Base-by-base conservation (phyloP, 2,113 vertebrate genomes). In the Meleagris gallopavo region DNA sequence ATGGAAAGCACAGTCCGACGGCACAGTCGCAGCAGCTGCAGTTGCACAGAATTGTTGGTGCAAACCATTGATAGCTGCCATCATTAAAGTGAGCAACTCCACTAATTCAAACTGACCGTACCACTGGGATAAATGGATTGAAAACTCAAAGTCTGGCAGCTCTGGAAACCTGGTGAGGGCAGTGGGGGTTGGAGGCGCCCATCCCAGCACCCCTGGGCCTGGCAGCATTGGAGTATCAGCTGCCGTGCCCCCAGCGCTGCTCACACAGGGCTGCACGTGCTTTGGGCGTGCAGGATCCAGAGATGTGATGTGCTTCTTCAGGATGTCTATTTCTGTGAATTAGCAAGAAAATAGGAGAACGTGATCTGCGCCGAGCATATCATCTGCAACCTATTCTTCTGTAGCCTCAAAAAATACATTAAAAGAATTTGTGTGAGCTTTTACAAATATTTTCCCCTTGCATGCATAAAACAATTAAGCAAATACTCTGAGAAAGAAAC, bases 191-290 rank as follows among this genome's bases (percentile, higher is more conserved):
- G 27, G 52, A 30, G 52, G 27, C 30, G 27, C 27, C 52, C 52
- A 27, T 30, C 45, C 11, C 0, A 4, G 50, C 50, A 38, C 20
- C 64, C 5, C 17, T 18, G 10, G 29, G 29, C 15, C 54, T 55
- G 62, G 5, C 21, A 27, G 38, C 16, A 0, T 2, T 5, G 6
- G 13, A 4, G 17, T 17, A 45, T 24, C 85, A 29, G 65, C 24
- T 25, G 55, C 76, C 50, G 9, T 0, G 3, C 54, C 27, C 10
- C 36, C 1, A 0, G n/a, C 41, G 6, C 10, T 11, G 11, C 29
- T 36, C 7, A 4, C 45, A 5, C 34, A 58, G 1, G 0, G 1
- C 10, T 30, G 2, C 7, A 3, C 5, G 17, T 10, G 2, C 2
- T 58, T 29, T 15, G 15, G 46, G 25, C 2, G 0, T 34, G 10